Percentiles rank a stretch among this genome's conserved stretches.
Evolutionary conservation across 2,797 vertebrate genomes (phyloP).

Genomic region (Centroberyx gerrardi): DNA sequence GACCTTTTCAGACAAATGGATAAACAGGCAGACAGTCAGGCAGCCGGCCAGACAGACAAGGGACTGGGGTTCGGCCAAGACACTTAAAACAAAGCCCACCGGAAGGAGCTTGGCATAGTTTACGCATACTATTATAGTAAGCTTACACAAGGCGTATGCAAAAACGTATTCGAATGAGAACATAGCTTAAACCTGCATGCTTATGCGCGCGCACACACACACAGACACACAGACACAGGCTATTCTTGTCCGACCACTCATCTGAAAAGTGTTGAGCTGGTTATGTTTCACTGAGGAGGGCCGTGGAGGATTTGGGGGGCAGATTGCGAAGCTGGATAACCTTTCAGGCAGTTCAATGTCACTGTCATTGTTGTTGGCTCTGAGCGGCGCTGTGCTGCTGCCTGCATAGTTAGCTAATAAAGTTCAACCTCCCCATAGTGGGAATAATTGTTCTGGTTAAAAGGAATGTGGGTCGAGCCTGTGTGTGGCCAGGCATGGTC

Average conservation of each 20-base stretch:
- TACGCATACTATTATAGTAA: constrained; percentile 27
- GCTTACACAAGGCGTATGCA: constrained; percentile 33
- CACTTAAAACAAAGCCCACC: constrained; percentile 39
- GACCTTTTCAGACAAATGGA: constrained; percentile 47
- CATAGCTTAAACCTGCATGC: constrained; percentile 19
- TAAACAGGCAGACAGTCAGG: constrained; percentile 42
- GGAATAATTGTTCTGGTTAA: constrained; percentile 73
- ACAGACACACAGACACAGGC: constrained; percentile 39
- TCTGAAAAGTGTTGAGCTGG: constrained; percentile 69
- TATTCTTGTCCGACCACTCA: constrained; percentile 74
- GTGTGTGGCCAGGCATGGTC: constrained; percentile 75
- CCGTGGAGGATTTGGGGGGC: constrained; percentile 59
- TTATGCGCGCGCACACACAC: constrained; percentile 19
- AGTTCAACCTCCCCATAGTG: constrained; percentile 62
- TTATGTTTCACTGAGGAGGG: constrained; percentile 66
- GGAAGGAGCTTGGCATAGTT: constrained; percentile 47
- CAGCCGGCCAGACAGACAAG: constrained; percentile 44
- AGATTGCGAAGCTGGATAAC: constrained; percentile 58
- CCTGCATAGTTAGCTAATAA: constrained; percentile 63
- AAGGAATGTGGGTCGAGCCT: constrained; percentile 58
- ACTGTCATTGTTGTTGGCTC: constrained; percentile 67
- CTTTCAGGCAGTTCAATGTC: constrained; percentile 68
- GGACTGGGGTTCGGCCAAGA: constrained; percentile 44
- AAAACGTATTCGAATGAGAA: constrained; percentile 43
- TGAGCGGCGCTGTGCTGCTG: constrained; percentile 30